Conservation (phyloP, 2,113 vertebrate genomes). For the Paratilapia polleni region DNA sequence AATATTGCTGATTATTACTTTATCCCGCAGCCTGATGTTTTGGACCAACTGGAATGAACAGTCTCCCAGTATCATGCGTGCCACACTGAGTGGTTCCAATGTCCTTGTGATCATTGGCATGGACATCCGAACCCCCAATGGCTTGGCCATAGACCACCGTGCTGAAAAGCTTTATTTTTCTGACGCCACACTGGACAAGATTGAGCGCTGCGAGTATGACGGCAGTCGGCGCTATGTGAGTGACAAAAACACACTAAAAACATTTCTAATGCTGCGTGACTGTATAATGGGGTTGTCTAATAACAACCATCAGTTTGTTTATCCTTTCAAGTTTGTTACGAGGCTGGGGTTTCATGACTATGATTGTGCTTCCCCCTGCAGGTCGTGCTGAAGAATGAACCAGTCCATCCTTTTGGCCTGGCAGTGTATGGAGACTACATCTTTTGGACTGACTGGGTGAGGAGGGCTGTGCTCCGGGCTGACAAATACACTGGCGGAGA, state of each 20-base stretch:
- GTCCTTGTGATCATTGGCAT: constrained; percentile 93
- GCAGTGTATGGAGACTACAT: constrained; percentile 95
- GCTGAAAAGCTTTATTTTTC: constrained; percentile 98
- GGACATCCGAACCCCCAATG: constrained; percentile 95
- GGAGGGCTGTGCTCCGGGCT: constrained; percentile 92
- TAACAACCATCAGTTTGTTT: neutral
- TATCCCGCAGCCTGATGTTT: constrained; percentile 81
- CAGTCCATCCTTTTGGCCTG: constrained; percentile 95
- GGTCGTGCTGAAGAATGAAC: constrained; percentile 96
- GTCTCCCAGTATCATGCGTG: constrained; percentile 96
- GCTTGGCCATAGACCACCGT: constrained; percentile 95
- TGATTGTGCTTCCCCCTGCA: constrained; percentile 63
- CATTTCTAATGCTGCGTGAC: constrained; percentile 2
- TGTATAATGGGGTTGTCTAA: neutral
- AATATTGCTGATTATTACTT: neutral
- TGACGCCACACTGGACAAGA: constrained; percentile 96
- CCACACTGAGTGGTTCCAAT: constrained; percentile 89
- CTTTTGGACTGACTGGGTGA: constrained; percentile 99
- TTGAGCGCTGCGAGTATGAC: constrained; percentile 96
- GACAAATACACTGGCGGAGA: constrained; percentile 94
- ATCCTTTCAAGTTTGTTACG: neutral
- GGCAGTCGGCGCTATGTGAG: constrained; percentile 92
- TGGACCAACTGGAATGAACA: constrained; percentile 99
- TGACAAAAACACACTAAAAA: constrained; percentile 30
- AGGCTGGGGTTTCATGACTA: constrained; percentile 3